Evolutionary conservation across 2,113 vertebrate species (phyloP).

Genomic region (Etheostoma cragini): DNA sequence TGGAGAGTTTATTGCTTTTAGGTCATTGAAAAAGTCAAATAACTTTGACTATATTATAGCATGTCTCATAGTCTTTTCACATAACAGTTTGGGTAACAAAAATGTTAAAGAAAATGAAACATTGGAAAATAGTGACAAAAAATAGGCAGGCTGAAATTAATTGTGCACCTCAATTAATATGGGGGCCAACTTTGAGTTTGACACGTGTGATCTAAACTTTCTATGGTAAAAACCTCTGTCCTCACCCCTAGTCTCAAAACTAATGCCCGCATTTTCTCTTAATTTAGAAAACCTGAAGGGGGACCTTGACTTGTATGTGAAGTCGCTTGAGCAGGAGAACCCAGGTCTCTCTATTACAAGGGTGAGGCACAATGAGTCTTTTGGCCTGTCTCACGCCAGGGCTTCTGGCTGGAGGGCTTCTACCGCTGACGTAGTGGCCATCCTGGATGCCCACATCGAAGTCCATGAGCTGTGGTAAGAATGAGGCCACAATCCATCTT

Average conservation of each 20-base stretch:
- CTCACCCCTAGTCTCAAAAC: background rate
- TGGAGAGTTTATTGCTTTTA: no score
- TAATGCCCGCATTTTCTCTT: background rate
- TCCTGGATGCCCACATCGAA: constrained; percentile 87
- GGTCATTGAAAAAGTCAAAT: no score
- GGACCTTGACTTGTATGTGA: constrained; percentile 60
- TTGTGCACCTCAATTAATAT: no score
- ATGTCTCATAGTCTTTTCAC: no score
- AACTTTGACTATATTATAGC: no score
- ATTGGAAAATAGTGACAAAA: no score
- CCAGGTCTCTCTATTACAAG: constrained; percentile 55
- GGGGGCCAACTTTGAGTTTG: no score
- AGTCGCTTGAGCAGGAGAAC: constrained; percentile 54
- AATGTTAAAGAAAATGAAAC: no score
- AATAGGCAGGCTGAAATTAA: no score
- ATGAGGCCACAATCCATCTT: background rate
- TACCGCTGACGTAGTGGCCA: constrained; percentile 83
- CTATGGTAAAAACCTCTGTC: background rate
- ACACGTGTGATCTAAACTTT: background rate
- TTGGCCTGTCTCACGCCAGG: constrained; percentile 77
- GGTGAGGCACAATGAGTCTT: constrained; percentile 74
- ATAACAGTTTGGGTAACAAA: no score
- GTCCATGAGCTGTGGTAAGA: constrained; percentile 81
- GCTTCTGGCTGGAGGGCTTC: constrained; percentile 80
- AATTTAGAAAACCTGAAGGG: constrained; percentile 73